Evolutionary conservation across 2,888 invertebrate genomes (phyloP).

Genomic region (Eristalinus sepulchralis): DNA sequence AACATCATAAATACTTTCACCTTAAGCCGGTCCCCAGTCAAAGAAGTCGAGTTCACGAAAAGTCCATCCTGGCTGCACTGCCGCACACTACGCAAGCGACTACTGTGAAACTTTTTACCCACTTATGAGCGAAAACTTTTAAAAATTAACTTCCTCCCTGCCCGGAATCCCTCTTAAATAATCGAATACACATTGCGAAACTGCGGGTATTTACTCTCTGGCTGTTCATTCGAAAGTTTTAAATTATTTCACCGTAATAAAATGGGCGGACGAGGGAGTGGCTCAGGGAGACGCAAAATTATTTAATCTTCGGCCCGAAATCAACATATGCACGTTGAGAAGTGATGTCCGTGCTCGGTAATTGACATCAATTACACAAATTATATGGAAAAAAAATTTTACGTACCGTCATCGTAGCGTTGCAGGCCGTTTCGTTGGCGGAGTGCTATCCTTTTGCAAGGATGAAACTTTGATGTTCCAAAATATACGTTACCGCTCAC

Average conservation of each 20-base stretch:
- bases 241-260: slow-evolving; percentile 9
- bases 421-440: neutral
- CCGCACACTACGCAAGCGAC: neutral
- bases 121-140: slow-evolving; percentile 7
- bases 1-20: slow-evolving; percentile 13
- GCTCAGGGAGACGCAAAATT: neutral
- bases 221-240: slow-evolving; percentile 3
- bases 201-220: neutral
- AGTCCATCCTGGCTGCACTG: neutral
- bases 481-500: slow-evolving; percentile 36
- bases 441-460: slow-evolving; percentile 16
- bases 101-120: neutral
- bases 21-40: slow-evolving; percentile 7
- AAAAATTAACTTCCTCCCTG: neutral
- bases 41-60: slow-evolving; percentile 20
- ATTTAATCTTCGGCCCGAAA: neutral
- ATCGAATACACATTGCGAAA: neutral
- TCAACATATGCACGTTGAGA: neutral
- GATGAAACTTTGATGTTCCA: slow-evolving; percentile 38
- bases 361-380: slow-evolving; percentile 59
- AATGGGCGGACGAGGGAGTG: neutral
- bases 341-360: slow-evolving; percentile 12
- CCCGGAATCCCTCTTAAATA: neutral
- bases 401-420: neutral
- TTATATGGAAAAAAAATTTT: slow-evolving; percentile 32